These are phyloP conservation scores for Agrotis clavis DNA, from an alignment of 2,888 invertebrate genomes.

Conservation along the genomic window DNA sequence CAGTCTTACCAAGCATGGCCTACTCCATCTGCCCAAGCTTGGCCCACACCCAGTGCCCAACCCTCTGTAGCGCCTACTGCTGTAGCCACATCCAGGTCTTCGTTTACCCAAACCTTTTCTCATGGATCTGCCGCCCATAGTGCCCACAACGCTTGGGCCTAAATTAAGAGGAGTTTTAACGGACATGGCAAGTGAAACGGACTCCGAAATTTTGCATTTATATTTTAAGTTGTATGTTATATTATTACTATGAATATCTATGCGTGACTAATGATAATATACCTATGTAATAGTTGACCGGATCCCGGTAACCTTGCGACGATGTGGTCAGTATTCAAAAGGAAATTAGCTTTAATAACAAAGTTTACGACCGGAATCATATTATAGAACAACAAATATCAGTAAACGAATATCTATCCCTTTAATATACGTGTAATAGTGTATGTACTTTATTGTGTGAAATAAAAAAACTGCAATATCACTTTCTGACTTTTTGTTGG, in stretches of 20 bases:
- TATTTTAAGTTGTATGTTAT: conserved; percentile 66
- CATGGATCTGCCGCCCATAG: conserved; percentile 66
- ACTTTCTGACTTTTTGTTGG: conserved; percentile 48
- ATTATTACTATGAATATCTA: conserved; percentile 66
- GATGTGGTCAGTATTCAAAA: conserved; percentile 68
- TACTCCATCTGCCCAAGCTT: conserved; percentile 44
- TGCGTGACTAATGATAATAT: conserved; percentile 72
- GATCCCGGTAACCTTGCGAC: conserved; percentile 76
- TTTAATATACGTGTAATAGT: conserved; percentile 57
- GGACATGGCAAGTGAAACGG: conserved; percentile 35
- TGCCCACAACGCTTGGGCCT: conserved; percentile 75
- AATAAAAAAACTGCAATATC: conserved; percentile 72
- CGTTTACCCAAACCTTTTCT: conserved; percentile 78
- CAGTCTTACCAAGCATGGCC: conserved; percentile 52
- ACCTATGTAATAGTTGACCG: conserved; percentile 74
- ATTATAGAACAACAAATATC: conserved; percentile 33
- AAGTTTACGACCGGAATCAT: conserved; percentile 38
- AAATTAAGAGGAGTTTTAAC: conserved; percentile 44
- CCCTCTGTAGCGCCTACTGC: conserved; percentile 69
- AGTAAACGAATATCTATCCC: conserved; percentile 55
- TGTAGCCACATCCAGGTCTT: conserved; percentile 79
- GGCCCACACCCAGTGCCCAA: conserved; percentile 54
- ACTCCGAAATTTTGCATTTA: conserved; percentile 75
- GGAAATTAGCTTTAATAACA: conserved; percentile 71
- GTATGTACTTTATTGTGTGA: conserved; percentile 52